Evolutionary conservation across 1,140 invertebrate genomes (phyloP), one percentile per base, ranked within the genome.

Genomic region (Zaprionus nigranus): DNA sequence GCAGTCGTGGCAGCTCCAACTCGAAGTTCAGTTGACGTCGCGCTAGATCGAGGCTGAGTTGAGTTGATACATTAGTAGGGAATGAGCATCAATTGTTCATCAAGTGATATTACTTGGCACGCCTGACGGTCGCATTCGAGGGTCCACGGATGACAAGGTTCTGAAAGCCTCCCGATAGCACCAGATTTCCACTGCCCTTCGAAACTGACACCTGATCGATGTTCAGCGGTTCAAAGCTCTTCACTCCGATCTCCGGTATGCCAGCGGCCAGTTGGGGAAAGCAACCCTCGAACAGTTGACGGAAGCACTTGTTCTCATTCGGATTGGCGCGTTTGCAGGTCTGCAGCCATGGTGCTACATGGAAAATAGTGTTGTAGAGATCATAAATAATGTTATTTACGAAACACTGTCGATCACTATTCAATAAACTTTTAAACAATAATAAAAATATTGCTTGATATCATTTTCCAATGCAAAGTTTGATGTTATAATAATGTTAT

Each of bases 1-100:
- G 93, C 22, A 95, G 91, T 2, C 92, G 73, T 3, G 94, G 94
- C 13, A 95, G 87, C 65, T 93, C 91, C 11, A 94, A 85, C 36
- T 94, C 94, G 51, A 94, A 94, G 71, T 94, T 93, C 28, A 94
- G 78, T 20, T 90, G 82, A 26, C 93, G 92, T 26, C 93, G 92
- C 2, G 91, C 81, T 7, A 94, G 64, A 81, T 94, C 93, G 53
- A 94, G 79, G 53, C 94, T 94, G 40, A 9, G 1, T 0, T 0
- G 15, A 24, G 12, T 15, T 7, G 22, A 36, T 15, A 38, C 36
- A 17, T 28, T 43, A 40, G 2, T 2, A 12, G 28, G 5, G 17
- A 49, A 17, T 6, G 0, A 2, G 3, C 4, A 30, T 13, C 2
- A 17, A 9, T 58, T 49, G 12, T 6, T 20, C n/a, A 3, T 36